A percentile compares a stretch with the other conserved stretches of the same genome.
Conservation (phyloP, 2,797 vertebrate genomes). For the Lates japonicus region DNA sequence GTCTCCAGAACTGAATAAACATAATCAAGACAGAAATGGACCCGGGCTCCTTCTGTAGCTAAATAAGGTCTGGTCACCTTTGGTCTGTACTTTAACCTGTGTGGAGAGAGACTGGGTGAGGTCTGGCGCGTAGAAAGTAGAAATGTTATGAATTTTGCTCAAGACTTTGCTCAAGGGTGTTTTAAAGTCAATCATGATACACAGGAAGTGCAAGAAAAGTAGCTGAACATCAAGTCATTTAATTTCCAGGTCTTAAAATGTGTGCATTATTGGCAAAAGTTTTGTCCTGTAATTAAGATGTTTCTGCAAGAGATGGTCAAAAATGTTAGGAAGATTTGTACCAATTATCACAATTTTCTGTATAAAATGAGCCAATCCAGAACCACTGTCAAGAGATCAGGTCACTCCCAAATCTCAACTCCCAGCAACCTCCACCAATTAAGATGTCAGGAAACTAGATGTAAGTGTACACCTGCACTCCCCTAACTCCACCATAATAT, state of each 20-base stretch:
- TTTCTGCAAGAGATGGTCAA: neutral
- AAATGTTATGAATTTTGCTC: constrained; percentile 11
- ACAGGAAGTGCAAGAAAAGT: neutral
- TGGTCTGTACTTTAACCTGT: constrained; percentile 59
- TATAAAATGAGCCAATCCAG: neutral
- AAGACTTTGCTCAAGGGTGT: neutral
- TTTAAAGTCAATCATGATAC: constrained; percentile 5
- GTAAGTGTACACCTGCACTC: neutral
- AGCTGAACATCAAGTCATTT: neutral
- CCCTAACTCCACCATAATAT: neutral
- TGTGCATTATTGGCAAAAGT: neutral
- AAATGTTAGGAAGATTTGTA: neutral
- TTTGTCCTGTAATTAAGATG: neutral
- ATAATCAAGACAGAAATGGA: constrained; percentile 76
- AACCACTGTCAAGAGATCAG: neutral
- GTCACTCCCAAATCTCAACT: no score
- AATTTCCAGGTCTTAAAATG: neutral
- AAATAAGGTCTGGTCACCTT: constrained; percentile 54
- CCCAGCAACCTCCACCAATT: neutral
- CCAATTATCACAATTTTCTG: neutral
- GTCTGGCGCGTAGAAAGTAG: neutral
- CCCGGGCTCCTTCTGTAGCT: constrained; percentile 65
- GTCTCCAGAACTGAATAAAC: constrained; percentile 82
- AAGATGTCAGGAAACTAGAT: constrained; percentile 2
- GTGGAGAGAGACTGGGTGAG: neutral